phyloP scores from a whole-genome alignment of 1,140 invertebrate genomes.

The Campoletis sonorensis region DNA sequence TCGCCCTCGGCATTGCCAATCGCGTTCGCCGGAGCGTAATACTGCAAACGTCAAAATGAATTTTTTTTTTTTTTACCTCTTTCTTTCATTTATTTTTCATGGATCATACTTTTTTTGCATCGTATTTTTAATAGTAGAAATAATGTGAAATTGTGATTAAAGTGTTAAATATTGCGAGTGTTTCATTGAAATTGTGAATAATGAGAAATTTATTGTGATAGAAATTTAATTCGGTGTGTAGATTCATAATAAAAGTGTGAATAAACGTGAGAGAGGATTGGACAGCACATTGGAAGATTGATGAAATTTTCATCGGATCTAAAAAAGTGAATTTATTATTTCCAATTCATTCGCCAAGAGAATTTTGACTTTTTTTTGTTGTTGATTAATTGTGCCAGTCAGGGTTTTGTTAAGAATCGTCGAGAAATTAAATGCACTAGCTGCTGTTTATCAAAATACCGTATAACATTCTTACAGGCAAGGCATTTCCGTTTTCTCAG shows the following conservation, averaged over 20 bases:
- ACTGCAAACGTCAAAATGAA: constrained; percentile 78
- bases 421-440: no score
- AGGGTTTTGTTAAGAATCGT: no score
- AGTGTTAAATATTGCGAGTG: not conserved
- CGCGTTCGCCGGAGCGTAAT: constrained; percentile 87
- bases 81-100: not conserved
- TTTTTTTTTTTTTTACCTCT: not conserved
- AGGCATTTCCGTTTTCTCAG: no score
- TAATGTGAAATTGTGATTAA: not conserved
- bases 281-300: not conserved
- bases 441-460: no score
- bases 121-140: not conserved
- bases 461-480: no score
- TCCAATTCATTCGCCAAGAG: no score
- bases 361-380: no score
- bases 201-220: not conserved
- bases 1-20: constrained; percentile 83
- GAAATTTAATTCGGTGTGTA: not conserved
- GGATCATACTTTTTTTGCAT: not conserved
- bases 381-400: no score
- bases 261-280: constrained; percentile 7
- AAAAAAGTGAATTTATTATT: no score
- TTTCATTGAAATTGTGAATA: not conserved
- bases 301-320: not conserved
- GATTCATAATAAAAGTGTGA: not conserved